phyloP scores from a whole-genome alignment of 2,113 vertebrate species.

The Sebastes schlegelii region DNA sequence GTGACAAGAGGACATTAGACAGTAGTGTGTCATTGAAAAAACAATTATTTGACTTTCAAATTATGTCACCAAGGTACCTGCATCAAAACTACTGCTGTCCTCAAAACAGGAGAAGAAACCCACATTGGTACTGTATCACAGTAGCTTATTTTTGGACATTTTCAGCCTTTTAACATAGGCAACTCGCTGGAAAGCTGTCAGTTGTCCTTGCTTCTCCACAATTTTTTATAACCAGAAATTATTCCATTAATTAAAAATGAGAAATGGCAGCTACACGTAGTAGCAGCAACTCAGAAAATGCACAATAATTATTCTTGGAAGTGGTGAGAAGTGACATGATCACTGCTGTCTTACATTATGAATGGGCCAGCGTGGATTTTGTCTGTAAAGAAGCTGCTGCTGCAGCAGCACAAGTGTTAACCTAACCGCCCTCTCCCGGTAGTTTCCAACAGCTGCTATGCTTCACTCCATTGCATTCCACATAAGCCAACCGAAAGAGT shows the following conservation, averaged over 20 bases:
- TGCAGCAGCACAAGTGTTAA: constrained; percentile 22
- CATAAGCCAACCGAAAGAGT: constrained; percentile 6
- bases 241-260: background rate
- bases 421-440: background rate
- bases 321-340: background rate
- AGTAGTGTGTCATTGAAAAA: background rate
- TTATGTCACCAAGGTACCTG: background rate
- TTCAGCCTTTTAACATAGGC: background rate
- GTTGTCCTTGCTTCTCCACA: background rate
- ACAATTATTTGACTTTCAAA: background rate
- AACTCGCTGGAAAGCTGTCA: background rate
- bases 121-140: background rate
- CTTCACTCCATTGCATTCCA: constrained; percentile 22
- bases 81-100: background rate
- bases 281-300: background rate
- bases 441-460: constrained; percentile 44
- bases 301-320: background rate
- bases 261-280: background rate
- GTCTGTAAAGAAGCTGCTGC: constrained; percentile 3
- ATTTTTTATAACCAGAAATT: background rate
- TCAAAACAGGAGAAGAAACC: background rate
- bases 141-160: background rate
- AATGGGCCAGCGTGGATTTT: background rate
- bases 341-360: background rate
- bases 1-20: background rate